phyloP scores from a whole-genome alignment of 2,113 vertebrate genomes.

The Baryphthengus martii region DNA sequence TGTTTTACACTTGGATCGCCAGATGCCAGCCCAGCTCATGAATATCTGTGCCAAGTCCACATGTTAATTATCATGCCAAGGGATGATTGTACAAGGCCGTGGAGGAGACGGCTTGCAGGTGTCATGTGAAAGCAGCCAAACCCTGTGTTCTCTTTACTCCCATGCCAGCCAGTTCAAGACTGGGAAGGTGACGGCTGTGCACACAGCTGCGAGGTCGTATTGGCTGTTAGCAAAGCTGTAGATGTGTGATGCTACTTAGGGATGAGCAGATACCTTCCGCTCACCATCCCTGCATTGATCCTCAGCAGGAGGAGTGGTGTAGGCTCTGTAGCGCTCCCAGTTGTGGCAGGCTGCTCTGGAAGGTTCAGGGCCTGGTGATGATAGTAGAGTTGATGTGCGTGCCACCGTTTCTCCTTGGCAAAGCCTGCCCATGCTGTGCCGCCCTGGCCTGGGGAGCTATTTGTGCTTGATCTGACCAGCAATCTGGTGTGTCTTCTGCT shows the following conservation, averaged over 20 bases:
- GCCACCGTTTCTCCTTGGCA: not conserved
- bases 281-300: not conserved
- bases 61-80: not conserved
- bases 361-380: not conserved
- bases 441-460: too few relatives aligned
- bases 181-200: not conserved
- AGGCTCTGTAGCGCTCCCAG: not conserved
- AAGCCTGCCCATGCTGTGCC: accelerated
- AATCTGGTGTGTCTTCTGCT: accelerated
- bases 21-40: not conserved
- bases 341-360: not conserved
- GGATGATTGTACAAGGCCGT: not conserved
- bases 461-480: not conserved
- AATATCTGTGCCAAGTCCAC: not conserved
- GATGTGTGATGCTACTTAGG: not conserved
- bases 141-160: accelerated
- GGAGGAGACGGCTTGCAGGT: not conserved
- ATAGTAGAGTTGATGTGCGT: accelerated
- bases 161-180: not conserved
- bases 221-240: not conserved
- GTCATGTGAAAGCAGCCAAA: not conserved
- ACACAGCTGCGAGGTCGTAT: not conserved
- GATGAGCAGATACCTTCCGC: not conserved
- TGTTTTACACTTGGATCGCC: not conserved
- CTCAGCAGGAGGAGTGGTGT: not conserved